Percentiles rank a stretch among this genome's conserved stretches.
phyloP scores from a whole-genome alignment of 2,888 invertebrate species.

The Agrochola circellaris region DNA sequence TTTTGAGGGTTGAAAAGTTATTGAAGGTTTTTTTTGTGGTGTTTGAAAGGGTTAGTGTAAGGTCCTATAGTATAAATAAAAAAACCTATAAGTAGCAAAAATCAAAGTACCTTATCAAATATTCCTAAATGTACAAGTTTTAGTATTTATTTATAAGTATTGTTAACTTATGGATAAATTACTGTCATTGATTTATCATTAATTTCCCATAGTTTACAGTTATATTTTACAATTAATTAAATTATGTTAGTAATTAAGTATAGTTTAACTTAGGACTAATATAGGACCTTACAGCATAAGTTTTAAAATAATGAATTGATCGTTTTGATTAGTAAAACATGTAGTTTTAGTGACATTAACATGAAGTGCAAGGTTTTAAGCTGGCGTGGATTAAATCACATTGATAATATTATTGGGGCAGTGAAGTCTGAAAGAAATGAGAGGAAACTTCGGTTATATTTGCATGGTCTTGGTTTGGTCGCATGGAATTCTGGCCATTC shows the following conservation, averaged over 20 bases:
- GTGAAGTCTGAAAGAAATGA: background rate
- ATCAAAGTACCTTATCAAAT: too few relatives aligned
- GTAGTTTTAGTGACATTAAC: constrained; percentile 62
- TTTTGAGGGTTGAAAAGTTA: constrained; percentile 59
- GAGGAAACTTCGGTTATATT: constrained; percentile 44
- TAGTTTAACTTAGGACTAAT: constrained; percentile 2
- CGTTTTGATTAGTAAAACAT: constrained; percentile 23
- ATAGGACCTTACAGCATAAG: constrained; percentile 51
- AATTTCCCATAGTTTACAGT: background rate
- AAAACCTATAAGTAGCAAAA: too few relatives aligned
- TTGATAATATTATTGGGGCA: constrained; percentile 18
- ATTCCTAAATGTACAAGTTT: constrained; percentile 43
- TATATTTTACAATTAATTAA: constrained; percentile 3
- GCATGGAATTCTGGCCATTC: background rate
- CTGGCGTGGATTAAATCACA: constrained; percentile 70
- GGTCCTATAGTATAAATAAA: constrained; percentile 27
- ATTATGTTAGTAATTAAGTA: too few relatives aligned
- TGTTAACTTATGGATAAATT: constrained; percentile 32
- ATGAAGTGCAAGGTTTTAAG: constrained; percentile 70
- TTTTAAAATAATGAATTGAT: constrained; percentile 6
- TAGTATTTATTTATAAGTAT: constrained; percentile 27
- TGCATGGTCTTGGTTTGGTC: too few relatives aligned
- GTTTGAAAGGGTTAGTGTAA: constrained; percentile 24
- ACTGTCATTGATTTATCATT: background rate
- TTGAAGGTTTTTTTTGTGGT: constrained; percentile 15